Evolutionary conservation across 2,888 invertebrate species (phyloP), one percentile per base, ranked within the genome.

Genomic region (Colostygia pectinataria): DNA sequence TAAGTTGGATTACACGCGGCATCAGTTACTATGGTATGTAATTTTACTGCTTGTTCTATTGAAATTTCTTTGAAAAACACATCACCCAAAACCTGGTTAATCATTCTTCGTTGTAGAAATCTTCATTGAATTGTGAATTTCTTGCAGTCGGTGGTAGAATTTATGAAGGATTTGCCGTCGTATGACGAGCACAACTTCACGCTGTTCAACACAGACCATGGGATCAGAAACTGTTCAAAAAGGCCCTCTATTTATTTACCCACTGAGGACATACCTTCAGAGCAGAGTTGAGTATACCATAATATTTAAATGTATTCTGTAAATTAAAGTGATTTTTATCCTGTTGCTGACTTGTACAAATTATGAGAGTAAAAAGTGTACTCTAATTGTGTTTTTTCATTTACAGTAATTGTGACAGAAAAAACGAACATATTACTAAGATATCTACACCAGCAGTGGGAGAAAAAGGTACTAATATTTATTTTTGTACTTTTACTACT

Each of bases 401-500:
- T 93, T 94, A 56, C 91, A 95, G 97, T 98, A 66, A 98, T 98
- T 75, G 98, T 98, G 31, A 97, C 98, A 74, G 98, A 98, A 85
- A 98, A 97, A 88, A 96, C 97, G 36, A 98, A 97, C 77, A 98
- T 98, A 71, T 91, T 98, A 50, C 86, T 98, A 70, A 94, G 98
- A 87, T 98, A 97, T 84, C 92, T 98, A 58, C 98, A 98, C 69
- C 97, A 98, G 71, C 97, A 97, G 83, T 98, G 97, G 97, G 98
- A 98, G 77, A 98, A 97, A 91, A 97, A 97, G 92, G 93, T 95
- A 46, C n/a, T 4, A 10, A 27, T n/a, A 1, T 5, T 5, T 31
- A 10, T 18, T 25, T 14, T 10, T 14, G 4, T 23, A 20, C 4
- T 20, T 10, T 9, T 9, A 20, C n/a, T n/a, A n/a, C n/a, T n/a